Conservation (phyloP, 2,113 vertebrate genomes). For the Ceratotherium simum region DNA sequence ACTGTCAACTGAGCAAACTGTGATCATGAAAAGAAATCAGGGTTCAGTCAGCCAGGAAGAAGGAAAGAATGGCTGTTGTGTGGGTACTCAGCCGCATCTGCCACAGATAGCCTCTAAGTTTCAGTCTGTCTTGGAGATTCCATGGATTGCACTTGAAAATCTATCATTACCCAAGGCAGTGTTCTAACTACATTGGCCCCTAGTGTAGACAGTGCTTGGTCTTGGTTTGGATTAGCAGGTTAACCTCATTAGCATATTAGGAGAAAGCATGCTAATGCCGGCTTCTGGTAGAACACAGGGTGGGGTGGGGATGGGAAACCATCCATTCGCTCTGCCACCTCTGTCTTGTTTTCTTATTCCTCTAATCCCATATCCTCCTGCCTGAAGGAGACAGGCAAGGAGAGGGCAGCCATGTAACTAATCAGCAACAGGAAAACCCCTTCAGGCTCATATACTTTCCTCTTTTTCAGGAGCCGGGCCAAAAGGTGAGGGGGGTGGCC, state of each 20-base stretch:
- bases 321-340: background rate
- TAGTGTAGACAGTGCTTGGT: background rate
- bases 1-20: background rate
- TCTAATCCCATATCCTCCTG: too few species aligned
- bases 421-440: background rate
- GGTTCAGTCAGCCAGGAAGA: background rate
- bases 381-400: background rate
- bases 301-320: background rate
- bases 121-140: background rate
- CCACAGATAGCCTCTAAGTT: background rate
- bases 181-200: background rate
- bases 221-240: background rate
- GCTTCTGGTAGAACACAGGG: background rate
- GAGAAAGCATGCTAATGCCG: background rate
- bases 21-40: background rate
- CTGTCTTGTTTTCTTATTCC: background rate
- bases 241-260: background rate
- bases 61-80: background rate
- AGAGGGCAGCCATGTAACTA: background rate
- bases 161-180: background rate
- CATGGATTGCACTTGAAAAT: background rate
- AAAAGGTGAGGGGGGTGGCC: background rate
- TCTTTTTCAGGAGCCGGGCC: background rate
- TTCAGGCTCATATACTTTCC: background rate
- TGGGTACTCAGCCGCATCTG: background rate